phyloP scores from a whole-genome alignment of 2,888 invertebrate genomes.

The Raillietiella orientalis region DNA sequence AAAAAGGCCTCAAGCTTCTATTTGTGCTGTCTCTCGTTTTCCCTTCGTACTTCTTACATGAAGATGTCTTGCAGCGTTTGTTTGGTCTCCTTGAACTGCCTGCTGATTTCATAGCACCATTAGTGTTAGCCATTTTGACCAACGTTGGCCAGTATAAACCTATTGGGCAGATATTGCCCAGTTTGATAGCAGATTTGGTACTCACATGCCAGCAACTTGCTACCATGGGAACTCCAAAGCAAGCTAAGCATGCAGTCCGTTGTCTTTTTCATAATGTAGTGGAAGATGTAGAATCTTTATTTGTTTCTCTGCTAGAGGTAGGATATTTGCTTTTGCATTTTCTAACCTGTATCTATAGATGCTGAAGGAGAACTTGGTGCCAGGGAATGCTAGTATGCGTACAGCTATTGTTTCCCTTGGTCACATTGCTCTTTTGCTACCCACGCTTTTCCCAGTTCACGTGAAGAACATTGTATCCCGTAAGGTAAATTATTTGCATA shows the following conservation, averaged over 20 bases:
- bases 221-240: conserved; percentile 62
- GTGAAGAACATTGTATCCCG: conserved; percentile 82
- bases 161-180: conserved; percentile 36
- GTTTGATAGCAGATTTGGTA: conserved; percentile 38
- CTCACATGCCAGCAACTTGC: conserved; percentile 64
- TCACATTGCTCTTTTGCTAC: conserved; percentile 71
- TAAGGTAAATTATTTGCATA: conserved; percentile 20
- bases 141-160: conserved; percentile 60
- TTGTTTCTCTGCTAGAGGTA: conserved; percentile 43
- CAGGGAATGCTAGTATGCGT: conserved; percentile 27
- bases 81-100: conserved; percentile 43
- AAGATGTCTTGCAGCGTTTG: conserved; percentile 41
- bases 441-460: conserved; percentile 54
- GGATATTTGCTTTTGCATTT: conserved; percentile 4
- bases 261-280: conserved; percentile 60
- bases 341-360: conserved; percentile 15
- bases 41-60: conserved; percentile 65
- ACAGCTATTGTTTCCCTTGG: conserved; percentile 81
- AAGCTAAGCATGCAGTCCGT: conserved; percentile 81
- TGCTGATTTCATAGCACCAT: conserved; percentile 41
- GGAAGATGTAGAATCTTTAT: conserved; percentile 31
- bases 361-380: conserved; percentile 30
- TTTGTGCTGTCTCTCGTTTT: conserved; percentile 66
- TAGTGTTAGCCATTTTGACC: conserved; percentile 48
- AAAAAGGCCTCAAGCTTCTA: conserved; percentile 56